Conservation (phyloP, 2,797 vertebrate genomes). For the Eulemur albifrons region DNA sequence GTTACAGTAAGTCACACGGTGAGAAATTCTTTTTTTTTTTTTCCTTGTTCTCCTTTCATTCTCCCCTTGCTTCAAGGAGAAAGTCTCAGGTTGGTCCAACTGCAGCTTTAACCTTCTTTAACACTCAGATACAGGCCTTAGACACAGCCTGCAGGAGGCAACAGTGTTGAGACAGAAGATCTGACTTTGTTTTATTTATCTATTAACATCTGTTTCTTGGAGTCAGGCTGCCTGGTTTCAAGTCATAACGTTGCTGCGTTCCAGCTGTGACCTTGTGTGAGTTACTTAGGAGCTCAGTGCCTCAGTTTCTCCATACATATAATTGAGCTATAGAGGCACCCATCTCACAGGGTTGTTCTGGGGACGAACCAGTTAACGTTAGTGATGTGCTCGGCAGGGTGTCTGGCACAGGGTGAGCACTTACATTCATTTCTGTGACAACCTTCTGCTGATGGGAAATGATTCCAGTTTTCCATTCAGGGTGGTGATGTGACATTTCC, state of each 20-base stretch:
- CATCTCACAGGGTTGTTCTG: rapidly evolving
- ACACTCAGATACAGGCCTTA: not conserved
- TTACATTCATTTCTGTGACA: not conserved
- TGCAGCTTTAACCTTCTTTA: not conserved
- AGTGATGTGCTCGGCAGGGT: not conserved
- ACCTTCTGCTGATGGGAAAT: not conserved
- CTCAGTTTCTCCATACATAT: not conserved
- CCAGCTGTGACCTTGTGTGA: not conserved
- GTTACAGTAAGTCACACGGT: not conserved
- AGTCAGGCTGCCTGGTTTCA: not conserved
- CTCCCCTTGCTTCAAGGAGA: not conserved
- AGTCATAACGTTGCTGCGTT: not conserved
- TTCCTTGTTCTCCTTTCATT: not conserved
- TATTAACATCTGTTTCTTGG: not conserved
- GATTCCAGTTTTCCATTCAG: not conserved
- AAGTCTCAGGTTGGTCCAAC: not conserved
- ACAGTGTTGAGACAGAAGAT: not conserved
- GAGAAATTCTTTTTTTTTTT: not conserved
- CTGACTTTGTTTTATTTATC: not conserved
- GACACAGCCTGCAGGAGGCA: not conserved
- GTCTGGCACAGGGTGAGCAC: not conserved
- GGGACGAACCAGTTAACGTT: not conserved
- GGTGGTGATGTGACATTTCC: not conserved
- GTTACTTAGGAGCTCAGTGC: not conserved
- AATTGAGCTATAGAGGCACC: not conserved